A percentile compares a stretch with the other conserved stretches of the same genome.
phyloP scores from a whole-genome alignment of 2,888 invertebrate species.

The Atrina japonica region DNA sequence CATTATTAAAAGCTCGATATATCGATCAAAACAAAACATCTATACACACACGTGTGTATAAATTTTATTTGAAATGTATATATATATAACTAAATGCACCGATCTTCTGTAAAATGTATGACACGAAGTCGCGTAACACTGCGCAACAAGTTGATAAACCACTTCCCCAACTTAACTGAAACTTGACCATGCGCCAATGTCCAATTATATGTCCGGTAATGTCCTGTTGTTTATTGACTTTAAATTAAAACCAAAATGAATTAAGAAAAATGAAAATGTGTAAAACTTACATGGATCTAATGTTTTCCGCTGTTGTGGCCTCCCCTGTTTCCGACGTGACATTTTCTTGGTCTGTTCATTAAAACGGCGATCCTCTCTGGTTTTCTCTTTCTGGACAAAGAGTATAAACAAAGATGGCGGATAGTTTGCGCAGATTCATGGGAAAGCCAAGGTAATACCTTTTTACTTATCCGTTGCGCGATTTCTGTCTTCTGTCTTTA shows the following conservation, averaged over 20 bases:
- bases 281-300: slow-evolving; percentile 78
- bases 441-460: slow-evolving; percentile 45
- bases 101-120: too few species aligned
- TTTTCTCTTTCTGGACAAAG: slow-evolving; percentile 66
- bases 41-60: background rate
- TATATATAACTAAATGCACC: background rate
- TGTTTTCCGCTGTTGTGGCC: slow-evolving; percentile 80
- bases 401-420: slow-evolving; percentile 72
- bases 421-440: slow-evolving; percentile 49
- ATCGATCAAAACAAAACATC: background rate
- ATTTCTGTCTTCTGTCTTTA: slow-evolving; percentile 44
- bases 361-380: slow-evolving; percentile 58
- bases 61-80: background rate
- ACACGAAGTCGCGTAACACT: too few species aligned
- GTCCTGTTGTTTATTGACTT: slow-evolving; percentile 11
- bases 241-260: background rate
- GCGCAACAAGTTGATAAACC: too few species aligned
- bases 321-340: slow-evolving; percentile 80
- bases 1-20: background rate
- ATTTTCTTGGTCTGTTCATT: slow-evolving; percentile 61
- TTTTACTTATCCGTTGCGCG: slow-evolving; percentile 44
- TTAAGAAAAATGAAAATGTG: background rate
- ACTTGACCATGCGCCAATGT: too few species aligned
- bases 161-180: too few species aligned
- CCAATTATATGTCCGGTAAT: background rate